Conservation (phyloP, 2,888 invertebrate species). For the Philopedon plagiatum region DNA sequence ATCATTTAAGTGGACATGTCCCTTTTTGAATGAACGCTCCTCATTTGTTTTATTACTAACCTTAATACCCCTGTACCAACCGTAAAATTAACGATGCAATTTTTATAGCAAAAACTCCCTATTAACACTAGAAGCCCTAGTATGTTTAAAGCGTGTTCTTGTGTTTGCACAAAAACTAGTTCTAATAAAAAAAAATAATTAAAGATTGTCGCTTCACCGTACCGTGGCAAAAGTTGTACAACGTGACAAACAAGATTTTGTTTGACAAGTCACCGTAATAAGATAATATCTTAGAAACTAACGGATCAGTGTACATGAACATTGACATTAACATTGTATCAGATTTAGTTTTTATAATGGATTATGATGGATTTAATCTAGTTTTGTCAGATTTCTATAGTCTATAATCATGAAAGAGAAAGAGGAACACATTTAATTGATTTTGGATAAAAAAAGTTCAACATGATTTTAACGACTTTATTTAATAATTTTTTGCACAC, state of each 20-base stretch:
- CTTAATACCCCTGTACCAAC: too few relatives aligned
- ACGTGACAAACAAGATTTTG: slow-evolving; percentile 15
- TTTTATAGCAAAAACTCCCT: neutral
- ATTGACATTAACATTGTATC: slow-evolving; percentile 3
- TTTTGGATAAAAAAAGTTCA: too few relatives aligned
- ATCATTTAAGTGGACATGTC: too few relatives aligned
- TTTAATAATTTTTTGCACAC: too few relatives aligned
- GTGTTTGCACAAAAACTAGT: slow-evolving; percentile 11
- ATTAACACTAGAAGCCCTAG: neutral
- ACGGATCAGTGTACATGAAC: neutral
- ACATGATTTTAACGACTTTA: too few relatives aligned
- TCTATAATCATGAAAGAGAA: too few relatives aligned
- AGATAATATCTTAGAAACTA: slow-evolving; percentile 17
- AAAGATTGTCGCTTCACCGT: slow-evolving; percentile 19
- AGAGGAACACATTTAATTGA: too few relatives aligned
- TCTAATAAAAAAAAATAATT: slow-evolving; percentile 1
- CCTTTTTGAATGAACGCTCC: too few relatives aligned
- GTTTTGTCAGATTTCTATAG: too few relatives aligned
- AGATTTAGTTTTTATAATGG: slow-evolving; percentile 1
- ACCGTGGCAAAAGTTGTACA: slow-evolving; percentile 13
- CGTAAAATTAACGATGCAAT: too few relatives aligned
- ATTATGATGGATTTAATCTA: neutral
- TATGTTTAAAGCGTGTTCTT: slow-evolving; percentile 1
- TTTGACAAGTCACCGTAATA: slow-evolving; percentile 2
- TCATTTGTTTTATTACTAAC: too few relatives aligned